Base-by-base conservation (phyloP, 2,113 vertebrate species). In the Pseudorhombus dupliciocellatus region DNA sequence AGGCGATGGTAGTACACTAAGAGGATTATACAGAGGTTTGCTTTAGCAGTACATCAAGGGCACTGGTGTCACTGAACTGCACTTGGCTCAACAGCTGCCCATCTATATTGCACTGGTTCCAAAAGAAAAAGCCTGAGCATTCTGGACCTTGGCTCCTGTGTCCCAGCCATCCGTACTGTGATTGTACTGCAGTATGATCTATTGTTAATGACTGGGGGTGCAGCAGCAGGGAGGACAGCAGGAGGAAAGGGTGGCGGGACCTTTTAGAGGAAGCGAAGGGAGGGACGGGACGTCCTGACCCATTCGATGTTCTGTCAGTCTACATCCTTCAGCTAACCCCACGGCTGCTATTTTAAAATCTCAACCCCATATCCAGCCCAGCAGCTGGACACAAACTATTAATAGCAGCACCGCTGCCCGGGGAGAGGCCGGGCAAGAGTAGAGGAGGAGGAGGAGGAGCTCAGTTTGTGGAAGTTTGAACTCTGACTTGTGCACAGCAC, bases 331-430 rank as follows among this genome's bases (percentile, higher is more conserved):
- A 73, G 65, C 26, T 74, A 73, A 84, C 84, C 81, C 67, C 22
- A 54, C 77, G 72, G 74, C 63, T 70, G 34, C 77, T 75, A 54
- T 84, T 86, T 84, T 66, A 46, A 65, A 81, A 78, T 46, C 72
- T 44, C 28, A 53, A 66, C 79, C 84, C 63, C 12, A 69, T 57
- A 63, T 80, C 77, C 81, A 85, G 80, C 83, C 84, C 83, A 70
- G 83, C 89, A 91, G 87, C 85, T 90, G 91, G 85, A 89, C 68
- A 21, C 52, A 15, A 48, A 25, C 87, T 90, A 90, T 91, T 89
- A 88, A 85, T 89, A 90, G 81, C 21, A 21, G 24, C 84, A 88
- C 77, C 79, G 0, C 86, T 87, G 84, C 69, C 82, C 75, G 53
- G 75, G 56, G 75, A 86, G 77, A 81, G 78, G 66, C 57, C 70